A percentile compares a stretch with the other conserved stretches of the same genome.
Evolutionary conservation across 2,113 vertebrate species (phyloP).

Genomic region (Canis aureus): DNA sequence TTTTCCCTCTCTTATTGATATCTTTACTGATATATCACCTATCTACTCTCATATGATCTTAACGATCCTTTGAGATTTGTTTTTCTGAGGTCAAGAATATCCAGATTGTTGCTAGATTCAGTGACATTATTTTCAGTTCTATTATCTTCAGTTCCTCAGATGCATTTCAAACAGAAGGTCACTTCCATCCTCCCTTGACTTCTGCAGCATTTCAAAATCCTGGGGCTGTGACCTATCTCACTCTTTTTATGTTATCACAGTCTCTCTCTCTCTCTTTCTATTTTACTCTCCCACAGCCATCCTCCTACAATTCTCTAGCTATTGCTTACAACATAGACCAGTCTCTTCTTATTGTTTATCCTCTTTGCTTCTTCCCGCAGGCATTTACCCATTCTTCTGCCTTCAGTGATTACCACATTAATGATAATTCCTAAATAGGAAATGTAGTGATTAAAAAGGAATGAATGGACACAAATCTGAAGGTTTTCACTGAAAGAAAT

Average conservation of each 20-base stretch:
- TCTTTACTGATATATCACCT: neutral
- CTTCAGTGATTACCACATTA: neutral
- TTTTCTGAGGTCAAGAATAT: neutral
- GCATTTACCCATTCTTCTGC: neutral
- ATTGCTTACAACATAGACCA: neutral
- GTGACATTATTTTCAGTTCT: neutral
- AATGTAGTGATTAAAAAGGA: neutral
- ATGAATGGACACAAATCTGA: neutral
- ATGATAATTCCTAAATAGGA: neutral
- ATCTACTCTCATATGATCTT: neutral
- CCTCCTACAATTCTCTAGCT: neutral
- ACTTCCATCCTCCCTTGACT: neutral
- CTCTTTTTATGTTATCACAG: neutral
- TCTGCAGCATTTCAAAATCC: neutral
- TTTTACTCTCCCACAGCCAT: neutral
- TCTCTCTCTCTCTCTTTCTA: neutral
- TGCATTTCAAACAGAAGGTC: neutral
- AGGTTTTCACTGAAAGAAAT: conserved; percentile 13
- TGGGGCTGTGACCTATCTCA: neutral
- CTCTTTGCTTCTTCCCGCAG: neutral
- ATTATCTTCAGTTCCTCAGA: neutral
- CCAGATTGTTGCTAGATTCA: neutral
- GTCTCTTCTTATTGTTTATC: neutral
- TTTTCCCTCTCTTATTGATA: neutral
- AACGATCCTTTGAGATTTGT: neutral